Evolutionary conservation across 2,888 invertebrate species (phyloP), one percentile per base, ranked within the genome.

Genomic region (Halictus ligatus): DNA sequence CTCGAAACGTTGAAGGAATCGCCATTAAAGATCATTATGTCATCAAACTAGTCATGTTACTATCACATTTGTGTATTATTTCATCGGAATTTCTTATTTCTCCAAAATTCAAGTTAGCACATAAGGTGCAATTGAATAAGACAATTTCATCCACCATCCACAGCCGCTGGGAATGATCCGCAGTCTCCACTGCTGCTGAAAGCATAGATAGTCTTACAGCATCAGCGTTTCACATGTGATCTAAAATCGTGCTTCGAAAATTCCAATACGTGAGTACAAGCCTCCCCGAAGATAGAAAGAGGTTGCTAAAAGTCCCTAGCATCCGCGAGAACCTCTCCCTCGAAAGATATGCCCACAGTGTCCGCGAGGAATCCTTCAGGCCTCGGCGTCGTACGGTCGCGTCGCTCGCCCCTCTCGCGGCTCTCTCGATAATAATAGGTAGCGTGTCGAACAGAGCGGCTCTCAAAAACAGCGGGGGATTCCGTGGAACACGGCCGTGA

Each of bases 401-500:
- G 35, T 18, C 64, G 64, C 18, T 64, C 29, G 29, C 64, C 64
- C 64, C 64, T 64, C 64, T 64, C 64, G 29, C 64, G 64, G 29
- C n/a, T 58, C 12, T 58, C 58, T 58, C 58, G 58, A 76, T 75
- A 80, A 82, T 80, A 78, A 78, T 75, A 67, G 60, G 69, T 71
- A 80, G 78, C 54, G 54, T 46, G 75, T 40, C 35, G 76, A 85
- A 73, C 74, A 48, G 78, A 81, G 48, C 64, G 64, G 58, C 77
- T 77, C 69, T 77, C 77, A 78, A 85, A 85, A 86, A 86, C 76
- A 85, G 81, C 78, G 91, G 92, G 92, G 92, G 88, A 94, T 93
- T 93, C 93, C 93, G 91, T 89, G 91, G 86, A 91, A 88, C 90
- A 90, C 93, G 94, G 89, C 93, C 93, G 92, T 94, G 94, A 94